Base-by-base conservation (phyloP, 2,797 vertebrate genomes). In the Mergus octosetaceus region DNA sequence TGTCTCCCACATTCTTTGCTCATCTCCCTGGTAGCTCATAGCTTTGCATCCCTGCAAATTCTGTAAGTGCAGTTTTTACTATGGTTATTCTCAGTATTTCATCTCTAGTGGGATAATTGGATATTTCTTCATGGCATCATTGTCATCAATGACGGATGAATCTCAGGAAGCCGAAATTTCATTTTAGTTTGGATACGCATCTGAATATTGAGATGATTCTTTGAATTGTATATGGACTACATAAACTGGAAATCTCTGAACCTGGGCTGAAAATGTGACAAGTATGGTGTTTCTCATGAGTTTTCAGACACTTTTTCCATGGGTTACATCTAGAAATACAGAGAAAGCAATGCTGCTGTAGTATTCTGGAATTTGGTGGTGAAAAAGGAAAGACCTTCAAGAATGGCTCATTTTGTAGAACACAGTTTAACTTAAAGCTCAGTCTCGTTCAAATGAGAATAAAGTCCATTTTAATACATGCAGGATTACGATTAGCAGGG, bases 191-290 rank as follows among this genome's bases (percentile, higher is more conserved):
- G 64, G 66, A 70, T 62, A 75, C 79, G 13, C 54, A 62, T 90
- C 57, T 38, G 87, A 92, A 87, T 90, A 77, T 88, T 94, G 84
- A 83, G 45, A 88, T 47, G 58, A 89, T 88, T 71, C 66, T 86
- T 84, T 93, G 72, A 95, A 82, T 90, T 54, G 10, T 85, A 66
- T 70, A 25, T 38, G 57, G 70, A 72, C 19, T 39, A 51, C 9
- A 39, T 86, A 68, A 92, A 62, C 39, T 45, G 73, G 32, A 80
- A 87, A 32, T 78, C 53, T 77, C 61, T 61, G 34, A 87, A 87
- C 27, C 30, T 79, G 64, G 88, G 64, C 36, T 69, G 74, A 74
- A 93, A 85, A 89, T 45, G 11, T 77, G 74, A 87, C 57, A 92
- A 38, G 8, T 41, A 39, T 12, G 28, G 28, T 57, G 38, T 57